Base-by-base conservation (phyloP, 2,113 vertebrate genomes). In the Andinoacara biseriatus region DNA sequence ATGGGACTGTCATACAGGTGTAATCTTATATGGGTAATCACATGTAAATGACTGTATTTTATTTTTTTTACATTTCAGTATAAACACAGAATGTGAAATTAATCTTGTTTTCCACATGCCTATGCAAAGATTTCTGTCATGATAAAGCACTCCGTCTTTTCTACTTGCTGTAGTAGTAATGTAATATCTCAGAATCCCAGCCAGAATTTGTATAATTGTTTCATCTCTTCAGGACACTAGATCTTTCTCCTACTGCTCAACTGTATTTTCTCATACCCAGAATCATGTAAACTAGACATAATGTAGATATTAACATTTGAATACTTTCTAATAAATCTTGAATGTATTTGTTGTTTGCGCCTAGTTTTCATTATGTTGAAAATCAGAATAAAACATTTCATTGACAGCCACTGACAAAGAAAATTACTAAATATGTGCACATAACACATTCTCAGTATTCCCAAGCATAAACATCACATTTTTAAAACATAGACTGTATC, bases 81-180 rank as follows among this genome's bases (percentile, higher is more conserved):
- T 17, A 40, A 74, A 86, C 2, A 54, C 15, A 65, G 4, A 67
- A 78, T 86, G 29, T 54, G n/a, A 74, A 78, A 46, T 26, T 6
- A 7, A 7, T 61, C 5, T 17, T 86, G 57, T 20, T 72, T 20
- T 76, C 26, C 56, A 18, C 15, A 61, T 80, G 18, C 40, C 84
- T 93, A 91, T 94, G 91, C 90, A 93, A 90, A 52, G 2, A 29
- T 49, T 74, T 69, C 6, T 49, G 31, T 86, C 29, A 69, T 80
- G 31, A 76, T 78, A 33, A 60, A 80, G 15, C n/a, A 65, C 24
- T 0, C 10, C 18, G 5, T 62, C 22, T 61, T 62, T 26, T 83
- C 6, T 57, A 67, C 31, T 43, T 80, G 56, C 20, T 63, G 15
- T 81, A 74, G 56, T 74, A 10, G 6, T 26, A 3, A 3, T 2